Evolutionary conservation across 1,140 invertebrate genomes (phyloP), one percentile per base, ranked within the genome.

Genomic region (Drosophila orosa): DNA sequence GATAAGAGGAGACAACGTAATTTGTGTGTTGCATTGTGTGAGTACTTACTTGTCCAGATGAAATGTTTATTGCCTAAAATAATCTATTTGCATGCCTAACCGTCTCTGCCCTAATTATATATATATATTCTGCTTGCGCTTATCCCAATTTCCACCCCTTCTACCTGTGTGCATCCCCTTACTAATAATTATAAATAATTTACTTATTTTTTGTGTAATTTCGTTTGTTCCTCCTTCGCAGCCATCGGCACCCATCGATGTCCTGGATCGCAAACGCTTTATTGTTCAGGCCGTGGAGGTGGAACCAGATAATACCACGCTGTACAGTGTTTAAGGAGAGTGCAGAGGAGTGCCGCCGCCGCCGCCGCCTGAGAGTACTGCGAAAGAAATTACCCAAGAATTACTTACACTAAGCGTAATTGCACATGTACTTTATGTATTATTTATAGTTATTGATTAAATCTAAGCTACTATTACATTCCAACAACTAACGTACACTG

Each of bases 201-300:
- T 3, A 42, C 17, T 13, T 15, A 40, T 17, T 22, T 24, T 7
- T 17, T 22, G 3, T 15, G 3, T 15, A 12, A 0, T 17, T 50
- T 17, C 52, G 47, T n/a, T 25, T 47, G 25, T 24, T 24, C 13
- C 2, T 12, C 15, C 17, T 3, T 2, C 25, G 2, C 40, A 87
- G 83, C 82, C 83, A 22, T 42, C 60, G 40, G 47, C 74, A 39
- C 52, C 78, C 40, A 65, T 56, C 42, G 33, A 71, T 47, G 44
- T 82, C 5, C 48, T 71, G 47, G 85, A 91, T 63, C 91, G 91
- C 47, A 71, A 83, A 54, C 90, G 90, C 56, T 91, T 91, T 39
- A 91, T 91, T 52, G 76, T 91, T 7, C 86, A 91, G 76, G 89
- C 91, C 19, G 80, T 91, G 13, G 54, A 80, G 50, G 80, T 91